Conservation (phyloP, 2,113 vertebrate genomes). For the Ctenomys sociabilis region DNA sequence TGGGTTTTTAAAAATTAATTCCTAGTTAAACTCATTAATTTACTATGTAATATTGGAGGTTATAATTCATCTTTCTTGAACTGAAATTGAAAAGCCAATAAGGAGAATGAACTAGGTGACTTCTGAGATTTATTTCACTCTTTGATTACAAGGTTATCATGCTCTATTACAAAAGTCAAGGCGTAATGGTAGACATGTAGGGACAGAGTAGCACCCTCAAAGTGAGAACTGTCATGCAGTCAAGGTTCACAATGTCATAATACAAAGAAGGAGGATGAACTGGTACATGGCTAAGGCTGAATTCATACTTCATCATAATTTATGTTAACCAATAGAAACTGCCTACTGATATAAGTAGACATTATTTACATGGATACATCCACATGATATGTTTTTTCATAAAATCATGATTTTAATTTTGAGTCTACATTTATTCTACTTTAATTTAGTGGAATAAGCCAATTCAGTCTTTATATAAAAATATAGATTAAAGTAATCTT, state of each 20-base stretch:
- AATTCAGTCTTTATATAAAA: neutral
- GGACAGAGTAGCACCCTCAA: neutral
- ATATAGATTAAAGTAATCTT: neutral
- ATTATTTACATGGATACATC: neutral
- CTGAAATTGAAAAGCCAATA: slow-evolving; percentile 7
- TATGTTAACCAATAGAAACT: neutral
- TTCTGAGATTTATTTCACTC: neutral
- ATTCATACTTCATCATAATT: neutral
- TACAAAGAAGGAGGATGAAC: neutral
- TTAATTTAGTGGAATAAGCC: neutral
- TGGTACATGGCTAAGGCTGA: neutral
- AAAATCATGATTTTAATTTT: neutral
- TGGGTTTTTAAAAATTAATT: slow-evolving; percentile 28
- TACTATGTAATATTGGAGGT: neutral
- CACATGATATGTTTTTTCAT: neutral
- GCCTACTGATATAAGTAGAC: neutral
- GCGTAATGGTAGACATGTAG: neutral
- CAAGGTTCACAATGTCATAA: neutral
- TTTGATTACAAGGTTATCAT: neutral
- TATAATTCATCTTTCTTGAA: neutral
- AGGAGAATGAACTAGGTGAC: neutral
- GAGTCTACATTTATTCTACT: neutral
- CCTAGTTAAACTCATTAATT: slow-evolving; percentile 26
- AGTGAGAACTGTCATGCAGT: neutral
- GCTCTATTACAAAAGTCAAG: neutral